These are phyloP conservation scores for Micropoecilia bifurca DNA, from an alignment of 2,797 vertebrate species.

Conservation along the genomic window DNA sequence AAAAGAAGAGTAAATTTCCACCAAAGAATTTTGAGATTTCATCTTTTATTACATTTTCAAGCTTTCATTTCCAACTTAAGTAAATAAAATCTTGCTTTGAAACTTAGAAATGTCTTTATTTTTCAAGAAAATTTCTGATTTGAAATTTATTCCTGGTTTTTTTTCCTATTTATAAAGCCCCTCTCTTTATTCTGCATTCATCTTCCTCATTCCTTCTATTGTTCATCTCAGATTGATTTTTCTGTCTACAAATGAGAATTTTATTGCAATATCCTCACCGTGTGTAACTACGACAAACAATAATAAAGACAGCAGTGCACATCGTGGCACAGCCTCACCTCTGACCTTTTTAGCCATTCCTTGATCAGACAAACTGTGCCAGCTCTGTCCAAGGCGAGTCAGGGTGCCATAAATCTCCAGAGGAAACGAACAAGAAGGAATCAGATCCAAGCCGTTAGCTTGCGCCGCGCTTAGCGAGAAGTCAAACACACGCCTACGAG, in stretches of 20 bases:
- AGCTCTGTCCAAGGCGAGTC: constrained; percentile 64
- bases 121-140: too few species aligned
- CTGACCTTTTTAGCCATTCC: constrained; percentile 62
- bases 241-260: constrained; percentile 5
- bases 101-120: too few species aligned
- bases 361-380: constrained; percentile 63
- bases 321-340: constrained; percentile 27
- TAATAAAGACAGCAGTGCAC: constrained; percentile 21
- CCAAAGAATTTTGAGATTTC: too few species aligned
- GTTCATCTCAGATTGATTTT: not conserved
- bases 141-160: too few species aligned
- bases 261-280: not conserved
- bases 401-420: constrained; percentile 55
- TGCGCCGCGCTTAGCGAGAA: constrained; percentile 42
- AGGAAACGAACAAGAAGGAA: constrained; percentile 57
- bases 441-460: constrained; percentile 49
- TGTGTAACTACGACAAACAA: constrained; percentile 2
- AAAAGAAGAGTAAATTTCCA: too few species aligned
- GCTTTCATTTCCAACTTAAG: too few species aligned
- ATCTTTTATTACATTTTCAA: too few species aligned
- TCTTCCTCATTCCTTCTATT: not conserved
- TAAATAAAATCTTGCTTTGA: too few species aligned
- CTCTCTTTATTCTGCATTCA: not conserved
- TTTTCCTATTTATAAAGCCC: too few species aligned
- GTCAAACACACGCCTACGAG: constrained; percentile 62